Conservation (phyloP, 2,797 vertebrate species). For the Mormyrus proboscirostris region DNA sequence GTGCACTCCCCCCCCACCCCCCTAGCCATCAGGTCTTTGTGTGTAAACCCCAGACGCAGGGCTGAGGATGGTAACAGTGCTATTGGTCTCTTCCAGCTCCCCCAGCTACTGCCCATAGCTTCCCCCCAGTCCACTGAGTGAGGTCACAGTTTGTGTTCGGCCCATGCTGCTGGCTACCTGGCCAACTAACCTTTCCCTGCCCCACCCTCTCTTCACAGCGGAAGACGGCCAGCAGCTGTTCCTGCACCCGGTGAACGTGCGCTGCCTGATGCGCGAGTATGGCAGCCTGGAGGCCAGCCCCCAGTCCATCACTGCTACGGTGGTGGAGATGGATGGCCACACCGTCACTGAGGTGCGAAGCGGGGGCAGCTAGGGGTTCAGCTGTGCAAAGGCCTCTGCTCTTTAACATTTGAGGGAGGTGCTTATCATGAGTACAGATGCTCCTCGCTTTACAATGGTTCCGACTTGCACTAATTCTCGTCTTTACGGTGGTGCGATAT, state of each 20-base stretch:
- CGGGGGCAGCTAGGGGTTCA: neutral
- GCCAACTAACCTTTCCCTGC: slow-evolving; percentile 9
- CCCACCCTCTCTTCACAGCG: slow-evolving; percentile 51
- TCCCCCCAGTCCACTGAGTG: neutral
- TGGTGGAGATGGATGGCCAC: slow-evolving; percentile 90
- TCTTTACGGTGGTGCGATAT: neutral
- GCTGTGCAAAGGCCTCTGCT: neutral
- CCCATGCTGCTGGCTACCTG: neutral
- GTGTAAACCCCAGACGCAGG: neutral
- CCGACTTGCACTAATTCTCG: neutral
- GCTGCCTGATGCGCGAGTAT: slow-evolving; percentile 85
- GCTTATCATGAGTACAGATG: neutral
- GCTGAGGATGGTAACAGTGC: neutral
- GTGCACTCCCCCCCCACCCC: neutral
- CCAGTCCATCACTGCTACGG: slow-evolving; percentile 79
- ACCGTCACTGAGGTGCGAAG: slow-evolving; percentile 82
- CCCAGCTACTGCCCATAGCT: neutral
- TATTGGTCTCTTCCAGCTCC: neutral
- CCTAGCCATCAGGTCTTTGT: neutral
- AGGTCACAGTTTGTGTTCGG: neutral
- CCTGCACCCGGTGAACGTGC: slow-evolving; percentile 90
- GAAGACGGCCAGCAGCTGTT: slow-evolving; percentile 97
- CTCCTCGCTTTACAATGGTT: neutral
- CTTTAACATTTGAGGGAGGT: neutral
- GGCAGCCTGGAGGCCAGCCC: slow-evolving; percentile 91